These are phyloP conservation scores for Hemaris fuciformis DNA, from an alignment of 2,888 invertebrate genomes.

Conservation along the genomic window DNA sequence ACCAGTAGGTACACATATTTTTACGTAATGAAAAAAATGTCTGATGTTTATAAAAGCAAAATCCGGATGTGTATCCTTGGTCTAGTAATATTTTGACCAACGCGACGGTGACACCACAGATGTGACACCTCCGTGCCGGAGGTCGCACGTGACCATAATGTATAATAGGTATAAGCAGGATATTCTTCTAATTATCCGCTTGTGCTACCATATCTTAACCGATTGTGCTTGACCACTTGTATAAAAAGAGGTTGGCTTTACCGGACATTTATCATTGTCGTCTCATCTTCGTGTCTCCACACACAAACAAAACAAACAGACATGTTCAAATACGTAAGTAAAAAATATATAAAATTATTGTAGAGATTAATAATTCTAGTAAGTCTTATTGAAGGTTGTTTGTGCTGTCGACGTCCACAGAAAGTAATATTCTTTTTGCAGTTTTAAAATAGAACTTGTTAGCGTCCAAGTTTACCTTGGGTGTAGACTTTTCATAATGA, in stretches of 20 bases:
- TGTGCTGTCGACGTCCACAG: too few species aligned
- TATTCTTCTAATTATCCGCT: constrained; percentile 64
- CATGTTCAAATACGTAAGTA: constrained; percentile 79
- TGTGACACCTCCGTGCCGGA: too few species aligned
- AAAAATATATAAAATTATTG: constrained; percentile 13
- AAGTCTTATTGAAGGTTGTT: too few species aligned
- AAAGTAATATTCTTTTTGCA: too few species aligned
- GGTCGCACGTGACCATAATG: constrained; percentile 64
- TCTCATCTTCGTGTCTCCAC: constrained; percentile 28
- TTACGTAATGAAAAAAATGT: background rate
- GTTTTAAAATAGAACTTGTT: too few species aligned
- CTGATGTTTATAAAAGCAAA: background rate
- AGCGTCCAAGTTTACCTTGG: too few species aligned
- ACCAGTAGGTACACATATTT: too few species aligned
- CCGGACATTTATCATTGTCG: constrained; percentile 37
- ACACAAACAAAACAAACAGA: constrained; percentile 37
- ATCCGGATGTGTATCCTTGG: constrained; percentile 33
- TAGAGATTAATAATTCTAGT: background rate
- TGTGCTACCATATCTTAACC: constrained; percentile 32
- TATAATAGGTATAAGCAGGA: constrained; percentile 58
- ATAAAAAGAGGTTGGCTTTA: constrained; percentile 42
- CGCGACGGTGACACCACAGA: constrained; percentile 43
- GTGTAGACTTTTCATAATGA: too few species aligned
- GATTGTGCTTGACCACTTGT: constrained; percentile 32
- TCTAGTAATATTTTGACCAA: constrained; percentile 48